Evolutionary conservation across 2,888 invertebrate species (phyloP).

Genomic region (Atherix ibis): DNA sequence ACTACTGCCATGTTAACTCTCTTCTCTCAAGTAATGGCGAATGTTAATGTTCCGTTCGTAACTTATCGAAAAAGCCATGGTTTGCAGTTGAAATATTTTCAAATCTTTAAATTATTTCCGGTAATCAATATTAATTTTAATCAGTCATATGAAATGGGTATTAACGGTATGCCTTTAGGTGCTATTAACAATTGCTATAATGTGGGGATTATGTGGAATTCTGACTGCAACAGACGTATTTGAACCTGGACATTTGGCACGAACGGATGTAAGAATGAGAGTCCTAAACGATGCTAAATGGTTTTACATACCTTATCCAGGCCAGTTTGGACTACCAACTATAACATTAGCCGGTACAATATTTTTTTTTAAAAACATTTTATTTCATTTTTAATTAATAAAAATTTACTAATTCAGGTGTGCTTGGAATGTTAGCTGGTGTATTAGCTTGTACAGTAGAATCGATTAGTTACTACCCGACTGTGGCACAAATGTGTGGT

Average conservation of each 20-base stretch:
- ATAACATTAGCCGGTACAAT: constrained; percentile 38
- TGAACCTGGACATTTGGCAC: constrained; percentile 47
- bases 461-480: constrained; percentile 79
- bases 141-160: constrained; percentile 1
- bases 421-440: constrained; percentile 62
- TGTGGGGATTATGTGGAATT: constrained; percentile 60
- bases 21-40: constrained; percentile 63
- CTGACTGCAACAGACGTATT: constrained; percentile 50
- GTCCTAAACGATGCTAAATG: constrained; percentile 59
- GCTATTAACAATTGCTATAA: constrained; percentile 53
- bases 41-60: constrained; percentile 44
- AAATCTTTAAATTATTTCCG: constrained; percentile 64
- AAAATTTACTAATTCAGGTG: constrained; percentile 34
- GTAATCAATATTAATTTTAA: constrained; percentile 37
- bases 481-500: constrained; percentile 73
- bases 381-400: not conserved
- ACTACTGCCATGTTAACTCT: constrained; percentile 59
- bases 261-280: constrained; percentile 54
- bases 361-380: not conserved
- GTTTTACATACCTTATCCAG: constrained; percentile 69
- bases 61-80: constrained; percentile 42
- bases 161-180: constrained; percentile 38
- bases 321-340: constrained; percentile 64
- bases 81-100: constrained; percentile 42
- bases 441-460: constrained; percentile 66